phyloP scores from a whole-genome alignment of 2,888 invertebrate species.

The Diarsia rubi region DNA sequence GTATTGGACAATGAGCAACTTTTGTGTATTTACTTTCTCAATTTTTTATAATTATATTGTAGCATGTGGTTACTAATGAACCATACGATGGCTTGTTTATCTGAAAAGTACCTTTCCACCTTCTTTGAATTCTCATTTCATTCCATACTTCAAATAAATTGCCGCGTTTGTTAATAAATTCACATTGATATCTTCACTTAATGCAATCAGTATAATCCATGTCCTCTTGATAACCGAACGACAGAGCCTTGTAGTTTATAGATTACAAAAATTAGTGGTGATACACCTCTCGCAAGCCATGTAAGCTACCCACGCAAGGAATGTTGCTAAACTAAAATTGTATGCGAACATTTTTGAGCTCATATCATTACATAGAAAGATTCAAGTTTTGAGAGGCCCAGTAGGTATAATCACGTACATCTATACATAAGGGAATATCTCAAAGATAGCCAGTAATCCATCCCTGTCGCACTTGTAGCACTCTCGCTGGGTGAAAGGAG shows the following conservation, averaged over 20 bases:
- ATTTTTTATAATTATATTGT: not conserved
- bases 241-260: conserved; percentile 16
- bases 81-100: not conserved
- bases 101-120: not conserved
- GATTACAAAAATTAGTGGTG: conserved; percentile 36
- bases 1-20: conserved; percentile 15
- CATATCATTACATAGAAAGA: conserved; percentile 58
- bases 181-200: conserved; percentile 25
- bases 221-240: conserved; percentile 33
- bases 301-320: conserved; percentile 46
- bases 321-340: conserved; percentile 47
- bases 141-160: not conserved
- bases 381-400: conserved; percentile 79
- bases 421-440: conserved; percentile 72
- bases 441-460: conserved; percentile 61
- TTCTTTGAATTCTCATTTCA: too few species aligned
- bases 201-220: conserved; percentile 34
- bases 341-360: conserved; percentile 59
- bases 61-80: not conserved
- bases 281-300: conserved; percentile 34
- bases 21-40: conserved; percentile 27
- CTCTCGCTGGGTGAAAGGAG: conserved; percentile 72
- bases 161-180: conserved; percentile 20
- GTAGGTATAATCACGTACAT: conserved; percentile 66
- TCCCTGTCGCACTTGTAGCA: conserved; percentile 72